Evolutionary conservation across 2,797 vertebrate species (phyloP), one percentile per base, ranked within the genome.

Genomic region (Sebastolobus altivelis): DNA sequence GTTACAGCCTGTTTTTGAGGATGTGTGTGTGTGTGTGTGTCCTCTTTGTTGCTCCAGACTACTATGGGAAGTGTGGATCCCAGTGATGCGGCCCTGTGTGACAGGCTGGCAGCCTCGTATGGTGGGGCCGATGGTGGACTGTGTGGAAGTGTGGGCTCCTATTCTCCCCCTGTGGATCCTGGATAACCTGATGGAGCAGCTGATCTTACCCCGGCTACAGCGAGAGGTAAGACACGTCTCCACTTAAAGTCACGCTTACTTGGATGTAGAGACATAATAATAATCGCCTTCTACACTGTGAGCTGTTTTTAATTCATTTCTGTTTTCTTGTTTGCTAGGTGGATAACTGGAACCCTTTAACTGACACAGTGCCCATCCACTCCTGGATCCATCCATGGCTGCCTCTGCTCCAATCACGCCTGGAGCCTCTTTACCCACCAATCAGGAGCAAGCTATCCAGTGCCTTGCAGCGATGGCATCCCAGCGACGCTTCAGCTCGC

Each of bases 301-400:
- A 29, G 2, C 20, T 60, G 20, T 14, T 54, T 74, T 43, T 43
- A 49, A 22, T 65, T 31, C 1, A 9, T 12, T 13, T 35, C 18
- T 65, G 2, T 56, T 46, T 83, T 83, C 29, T 31, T 79, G 35
- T 67, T 46, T 66, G 11, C 58, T 78, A 99, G 99, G 98, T 99
- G 52, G 98, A 99, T 68, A 98, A 20, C 93, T 99, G 99, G 99
- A 99, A 99, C 84, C 99, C 99, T 0, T 91, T 99, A 90, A 99
- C 98, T 0, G 99, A 99, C 94, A 99, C 98, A 0, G 98, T 99
- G 18, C 98, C 99, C 0, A 99, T 99, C 90, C 98, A 99, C 88
- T 99, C 98, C 0, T 99, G 99, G 98, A 96, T 99, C 84, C 98
- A 99, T 75, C 99, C 98, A 0, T 99, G 99, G 99, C 95, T 99